A percentile compares a stretch with the other conserved stretches of the same genome.
Conservation (phyloP, 2,888 invertebrate species). For the Dolomedes plantarius region DNA sequence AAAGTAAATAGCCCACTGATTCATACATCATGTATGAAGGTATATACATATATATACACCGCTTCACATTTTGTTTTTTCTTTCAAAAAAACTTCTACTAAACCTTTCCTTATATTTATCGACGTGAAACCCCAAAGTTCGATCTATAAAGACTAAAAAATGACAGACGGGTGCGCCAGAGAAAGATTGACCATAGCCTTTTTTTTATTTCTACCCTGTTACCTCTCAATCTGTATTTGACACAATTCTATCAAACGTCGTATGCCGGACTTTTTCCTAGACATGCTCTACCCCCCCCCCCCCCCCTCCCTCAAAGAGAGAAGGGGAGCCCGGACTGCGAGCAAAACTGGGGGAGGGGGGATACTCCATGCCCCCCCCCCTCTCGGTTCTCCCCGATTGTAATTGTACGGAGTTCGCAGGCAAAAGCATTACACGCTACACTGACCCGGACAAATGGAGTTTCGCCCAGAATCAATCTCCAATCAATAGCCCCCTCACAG, state of each 20-base stretch:
- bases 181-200: neutral
- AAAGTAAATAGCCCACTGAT: too few relatives aligned
- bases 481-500: constrained; percentile 62
- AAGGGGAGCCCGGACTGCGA: neutral
- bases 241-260: constrained; percentile 48
- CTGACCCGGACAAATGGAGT: constrained; percentile 72
- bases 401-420: constrained; percentile 65
- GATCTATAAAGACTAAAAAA: neutral
- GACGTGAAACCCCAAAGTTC: neutral
- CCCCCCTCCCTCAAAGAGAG: neutral
- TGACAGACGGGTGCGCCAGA: neutral
- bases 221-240: constrained; percentile 51
- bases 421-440: constrained; percentile 68
- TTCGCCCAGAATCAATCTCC: constrained; percentile 69
- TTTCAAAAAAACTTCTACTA: too few relatives aligned
- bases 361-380: neutral
- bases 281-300: neutral
- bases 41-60: too few relatives aligned
- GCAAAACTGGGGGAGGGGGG: constrained; percentile 9
- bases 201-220: constrained; percentile 13
- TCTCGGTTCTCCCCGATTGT: constrained; percentile 53
- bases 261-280: constrained; percentile 28
- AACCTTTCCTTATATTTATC: too few relatives aligned
- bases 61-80: too few relatives aligned
- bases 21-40: too few relatives aligned